Conservation (phyloP, 1,140 invertebrate genomes). For the Riptortus pedestris region DNA sequence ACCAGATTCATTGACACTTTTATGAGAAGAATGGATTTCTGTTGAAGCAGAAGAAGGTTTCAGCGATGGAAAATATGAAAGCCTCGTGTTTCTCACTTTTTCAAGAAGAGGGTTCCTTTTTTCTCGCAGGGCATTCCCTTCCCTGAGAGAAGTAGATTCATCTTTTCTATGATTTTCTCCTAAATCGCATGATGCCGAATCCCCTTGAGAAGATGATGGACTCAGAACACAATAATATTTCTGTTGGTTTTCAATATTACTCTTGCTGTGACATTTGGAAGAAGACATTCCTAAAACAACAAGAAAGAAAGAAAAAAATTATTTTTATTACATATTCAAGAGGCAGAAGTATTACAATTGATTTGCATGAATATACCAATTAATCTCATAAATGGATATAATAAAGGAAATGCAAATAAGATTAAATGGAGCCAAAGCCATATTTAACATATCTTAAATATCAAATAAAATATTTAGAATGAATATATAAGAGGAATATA, state of each 20-base stretch:
- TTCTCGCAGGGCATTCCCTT: no score
- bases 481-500: no score
- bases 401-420: no score
- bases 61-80: conserved; percentile 54
- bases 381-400: no score
- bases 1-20: not conserved
- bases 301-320: conserved; percentile 25
- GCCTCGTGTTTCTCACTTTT: conserved; percentile 55
- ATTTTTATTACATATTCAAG: no score
- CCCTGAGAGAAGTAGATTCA: conserved; percentile 40
- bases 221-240: conserved; percentile 41
- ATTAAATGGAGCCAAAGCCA: no score
- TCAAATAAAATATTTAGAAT: no score
- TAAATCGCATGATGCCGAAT: conserved; percentile 23
- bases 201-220: conserved; percentile 26
- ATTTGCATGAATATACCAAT: no score
- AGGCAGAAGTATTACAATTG: no score
- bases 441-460: no score
- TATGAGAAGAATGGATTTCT: not conserved
- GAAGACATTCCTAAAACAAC: conserved; percentile 53
- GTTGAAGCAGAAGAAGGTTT: not conserved
- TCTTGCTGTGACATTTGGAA: conserved; percentile 53
- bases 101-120: conserved; percentile 57
- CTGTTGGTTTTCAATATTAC: conserved; percentile 46
- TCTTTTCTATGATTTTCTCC: conserved; percentile 41